phyloP scores from a whole-genome alignment of 2,797 vertebrate genomes.

The Poeciliopsis presidionis region DNA sequence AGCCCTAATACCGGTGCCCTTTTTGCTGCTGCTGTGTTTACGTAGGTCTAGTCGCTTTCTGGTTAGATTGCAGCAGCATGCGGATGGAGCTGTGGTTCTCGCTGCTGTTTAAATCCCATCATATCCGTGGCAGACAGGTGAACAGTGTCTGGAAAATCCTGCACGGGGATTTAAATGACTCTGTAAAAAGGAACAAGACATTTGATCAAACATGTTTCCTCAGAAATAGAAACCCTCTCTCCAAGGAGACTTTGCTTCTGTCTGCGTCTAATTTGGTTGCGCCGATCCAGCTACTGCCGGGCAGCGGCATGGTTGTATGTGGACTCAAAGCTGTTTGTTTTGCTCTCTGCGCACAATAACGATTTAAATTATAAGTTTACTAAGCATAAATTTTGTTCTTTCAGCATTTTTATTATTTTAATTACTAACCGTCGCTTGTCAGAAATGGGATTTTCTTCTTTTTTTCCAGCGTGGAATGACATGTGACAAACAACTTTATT shows the following conservation, averaged over 20 bases:
- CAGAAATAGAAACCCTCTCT: slow-evolving; percentile 42
- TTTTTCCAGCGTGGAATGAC: neutral
- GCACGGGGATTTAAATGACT: slow-evolving; percentile 52
- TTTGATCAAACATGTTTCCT: slow-evolving; percentile 56
- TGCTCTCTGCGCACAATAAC: slow-evolving; percentile 7
- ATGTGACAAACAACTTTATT: neutral
- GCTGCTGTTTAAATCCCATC: slow-evolving; percentile 57
- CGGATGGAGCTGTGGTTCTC: slow-evolving; percentile 65
- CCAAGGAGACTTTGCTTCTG: slow-evolving; percentile 39
- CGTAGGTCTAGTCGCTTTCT: slow-evolving; percentile 66
- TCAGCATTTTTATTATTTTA: neutral
- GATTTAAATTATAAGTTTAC: slow-evolving; percentile 12
- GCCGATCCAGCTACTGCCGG: slow-evolving; percentile 39
- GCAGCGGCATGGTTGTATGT: slow-evolving; percentile 30
- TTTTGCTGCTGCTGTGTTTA: slow-evolving; percentile 62
- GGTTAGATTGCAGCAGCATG: slow-evolving; percentile 69
- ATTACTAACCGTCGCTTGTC: neutral
- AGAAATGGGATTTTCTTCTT: neutral
- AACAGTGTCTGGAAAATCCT: slow-evolving; percentile 73
- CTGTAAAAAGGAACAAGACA: slow-evolving; percentile 41
- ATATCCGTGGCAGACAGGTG: slow-evolving; percentile 77
- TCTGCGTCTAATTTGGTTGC: slow-evolving; percentile 22
- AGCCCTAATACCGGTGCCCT: slow-evolving; percentile 67
- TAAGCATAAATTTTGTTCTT: neutral
- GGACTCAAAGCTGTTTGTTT: slow-evolving; percentile 26